Evolutionary conservation across 2,797 vertebrate genomes (phyloP).

Genomic region (Microchirus variegatus): DNA sequence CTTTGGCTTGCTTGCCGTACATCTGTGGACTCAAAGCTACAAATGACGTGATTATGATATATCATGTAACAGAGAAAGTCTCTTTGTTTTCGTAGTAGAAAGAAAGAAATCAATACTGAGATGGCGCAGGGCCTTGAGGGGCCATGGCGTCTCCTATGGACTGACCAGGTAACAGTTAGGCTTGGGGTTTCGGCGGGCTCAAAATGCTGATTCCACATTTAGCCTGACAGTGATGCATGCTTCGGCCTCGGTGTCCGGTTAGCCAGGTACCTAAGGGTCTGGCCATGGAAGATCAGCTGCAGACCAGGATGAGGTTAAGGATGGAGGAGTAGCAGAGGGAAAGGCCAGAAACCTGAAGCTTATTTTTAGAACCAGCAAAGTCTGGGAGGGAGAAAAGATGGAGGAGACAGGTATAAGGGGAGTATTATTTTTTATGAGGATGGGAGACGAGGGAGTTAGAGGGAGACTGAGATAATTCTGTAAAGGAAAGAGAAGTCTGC

Average conservation of each 20-base stretch:
- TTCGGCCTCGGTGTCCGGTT: conserved; percentile 50
- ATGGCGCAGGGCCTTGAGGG: conserved; percentile 59
- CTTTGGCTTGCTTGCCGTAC: conserved; percentile 58
- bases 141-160: conserved; percentile 32
- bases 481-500: neutral
- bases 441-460: conserved; percentile 25
- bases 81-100: conserved; percentile 81
- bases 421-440: conserved; percentile 20
- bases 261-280: conserved; percentile 69
- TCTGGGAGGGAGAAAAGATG: conserved; percentile 64
- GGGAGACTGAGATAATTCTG: conserved; percentile 11
- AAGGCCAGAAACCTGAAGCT: conserved; percentile 26
- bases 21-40: conserved; percentile 81
- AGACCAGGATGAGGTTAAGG: conserved; percentile 61
- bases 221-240: conserved; percentile 85
- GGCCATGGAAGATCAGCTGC: conserved; percentile 67
- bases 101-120: conserved; percentile 83
- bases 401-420: conserved; percentile 30
- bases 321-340: conserved; percentile 19
- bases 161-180: conserved; percentile 62
- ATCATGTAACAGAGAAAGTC: conserved; percentile 86
- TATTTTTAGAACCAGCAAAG: conserved; percentile 64
- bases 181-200: conserved; percentile 46
- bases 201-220: conserved; percentile 82
- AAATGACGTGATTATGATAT: conserved; percentile 90